Percentiles rank a stretch among this genome's conserved stretches.
Conservation (phyloP, 1,140 invertebrate species). For the Trissolcus basalis region DNA sequence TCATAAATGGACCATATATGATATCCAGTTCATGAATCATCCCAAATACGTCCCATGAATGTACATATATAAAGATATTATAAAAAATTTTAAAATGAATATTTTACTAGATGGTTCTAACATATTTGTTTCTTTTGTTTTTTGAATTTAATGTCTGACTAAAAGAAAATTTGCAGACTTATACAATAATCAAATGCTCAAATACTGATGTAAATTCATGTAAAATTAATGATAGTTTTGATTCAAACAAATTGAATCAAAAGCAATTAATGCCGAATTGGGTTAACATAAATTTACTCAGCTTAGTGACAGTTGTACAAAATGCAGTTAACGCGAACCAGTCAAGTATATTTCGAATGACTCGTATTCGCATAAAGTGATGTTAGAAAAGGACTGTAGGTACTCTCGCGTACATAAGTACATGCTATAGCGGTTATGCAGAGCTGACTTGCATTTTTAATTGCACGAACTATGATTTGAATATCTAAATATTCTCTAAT, state of each 20-base stretch:
- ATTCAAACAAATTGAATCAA: conserved; percentile 39
- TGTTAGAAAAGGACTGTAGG: conserved; percentile 23
- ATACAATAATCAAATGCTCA: too few species aligned
- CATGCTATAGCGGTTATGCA: not conserved
- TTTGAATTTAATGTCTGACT: too few species aligned
- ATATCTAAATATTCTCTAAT: not conserved
- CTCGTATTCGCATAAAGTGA: conserved; percentile 36
- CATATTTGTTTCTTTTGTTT: too few species aligned
- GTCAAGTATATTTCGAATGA: conserved; percentile 32
- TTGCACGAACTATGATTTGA: not conserved
- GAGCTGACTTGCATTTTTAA: not conserved
- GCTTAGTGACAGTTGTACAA: conserved; percentile 25
- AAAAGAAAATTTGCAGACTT: too few species aligned
- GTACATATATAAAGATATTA: too few species aligned
- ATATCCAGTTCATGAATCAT: too few species aligned
- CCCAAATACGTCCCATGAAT: too few species aligned
- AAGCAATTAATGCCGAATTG: conserved; percentile 34
- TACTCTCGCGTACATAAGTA: not conserved
- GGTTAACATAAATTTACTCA: conserved; percentile 38
- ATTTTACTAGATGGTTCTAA: too few species aligned
- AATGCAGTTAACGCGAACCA: conserved; percentile 36
- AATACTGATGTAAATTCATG: conserved; percentile 17
- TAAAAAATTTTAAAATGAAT: too few species aligned
- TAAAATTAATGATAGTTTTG: conserved; percentile 41
- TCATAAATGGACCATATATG: too few species aligned